Base-by-base conservation (phyloP, 2,113 vertebrate species). In the Spizaetus ornatus region DNA sequence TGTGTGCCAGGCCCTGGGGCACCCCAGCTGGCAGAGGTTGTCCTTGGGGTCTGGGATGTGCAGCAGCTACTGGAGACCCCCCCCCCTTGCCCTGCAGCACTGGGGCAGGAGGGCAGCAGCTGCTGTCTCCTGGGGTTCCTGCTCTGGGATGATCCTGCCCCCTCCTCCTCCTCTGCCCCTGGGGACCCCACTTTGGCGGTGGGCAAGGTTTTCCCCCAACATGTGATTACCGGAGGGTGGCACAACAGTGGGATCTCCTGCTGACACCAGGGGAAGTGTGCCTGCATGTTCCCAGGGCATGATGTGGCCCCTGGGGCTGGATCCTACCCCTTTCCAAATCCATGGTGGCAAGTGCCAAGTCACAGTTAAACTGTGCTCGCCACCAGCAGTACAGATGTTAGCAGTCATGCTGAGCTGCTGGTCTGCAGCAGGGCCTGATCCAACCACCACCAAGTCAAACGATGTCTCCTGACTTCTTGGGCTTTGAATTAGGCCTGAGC, bases 161-260 rank as follows among this genome's bases (percentile, higher is more conserved):
- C 7, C 27, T 31, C 9, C 36, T 18, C 5, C n/a, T 79, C 13
- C 29, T 43, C 34, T 31, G 10, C 16, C 14, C 55, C 18, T 7
- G 2, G 29, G 38, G n/a, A 31, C 29, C 23, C 15, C 40, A 1
- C 27, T 23, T 18, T 0, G 12, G 62, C 65, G 36, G 23, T 15
- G 47, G 52, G 26, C 31, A 47, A 32, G 36, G 12, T 61, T 83
- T n/a, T 42, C 9, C 15, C 40, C 3, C 21, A 4, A 0, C 1
- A 19, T 32, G 56, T 59, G 34, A 8, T 53, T 82, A 1, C 21
- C 0, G 4, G 32, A n/a, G 47, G 42, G 11, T 2, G 17, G 48
- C 3, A 7, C 62, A 63, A 2, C 23, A 0, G 0, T 3, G 4
- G 53, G 40, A 21, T 40, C n/a, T 42, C 40, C 67, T 58, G 47